Conservation (phyloP, 2,797 vertebrate species). For the Cossypha niveicapilla region DNA sequence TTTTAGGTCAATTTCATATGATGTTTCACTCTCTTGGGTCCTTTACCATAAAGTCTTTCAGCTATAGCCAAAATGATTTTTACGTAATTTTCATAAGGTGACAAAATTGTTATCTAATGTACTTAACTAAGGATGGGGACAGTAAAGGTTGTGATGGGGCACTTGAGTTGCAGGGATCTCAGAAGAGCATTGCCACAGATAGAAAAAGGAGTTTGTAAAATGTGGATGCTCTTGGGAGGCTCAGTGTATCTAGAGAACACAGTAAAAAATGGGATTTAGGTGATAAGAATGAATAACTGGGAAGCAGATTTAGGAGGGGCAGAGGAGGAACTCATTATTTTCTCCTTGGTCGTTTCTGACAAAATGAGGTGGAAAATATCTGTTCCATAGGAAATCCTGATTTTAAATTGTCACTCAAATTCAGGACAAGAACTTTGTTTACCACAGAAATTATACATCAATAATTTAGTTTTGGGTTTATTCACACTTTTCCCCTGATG, state of each 20-base stretch:
- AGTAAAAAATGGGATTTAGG: background rate
- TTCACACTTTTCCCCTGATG: background rate
- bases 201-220: background rate
- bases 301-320: background rate
- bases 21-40: background rate
- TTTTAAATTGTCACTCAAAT: background rate
- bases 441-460: background rate
- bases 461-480: background rate
- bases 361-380: background rate
- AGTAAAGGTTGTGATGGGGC: background rate
- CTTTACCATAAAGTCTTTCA: background rate
- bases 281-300: background rate
- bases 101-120: fast-evolving
- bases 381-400: background rate
- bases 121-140: background rate
- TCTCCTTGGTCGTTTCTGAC: background rate
- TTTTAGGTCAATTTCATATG: background rate
- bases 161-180: background rate
- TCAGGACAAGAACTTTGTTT: background rate
- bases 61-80: background rate
- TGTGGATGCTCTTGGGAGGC: background rate
- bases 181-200: background rate
- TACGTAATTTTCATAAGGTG: fast-evolving
- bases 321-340: background rate
- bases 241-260: background rate